Percentiles rank a stretch among this genome's conserved stretches.
Evolutionary conservation across 1,140 invertebrate genomes (phyloP).

Genomic region (Epicauta chinensis): DNA sequence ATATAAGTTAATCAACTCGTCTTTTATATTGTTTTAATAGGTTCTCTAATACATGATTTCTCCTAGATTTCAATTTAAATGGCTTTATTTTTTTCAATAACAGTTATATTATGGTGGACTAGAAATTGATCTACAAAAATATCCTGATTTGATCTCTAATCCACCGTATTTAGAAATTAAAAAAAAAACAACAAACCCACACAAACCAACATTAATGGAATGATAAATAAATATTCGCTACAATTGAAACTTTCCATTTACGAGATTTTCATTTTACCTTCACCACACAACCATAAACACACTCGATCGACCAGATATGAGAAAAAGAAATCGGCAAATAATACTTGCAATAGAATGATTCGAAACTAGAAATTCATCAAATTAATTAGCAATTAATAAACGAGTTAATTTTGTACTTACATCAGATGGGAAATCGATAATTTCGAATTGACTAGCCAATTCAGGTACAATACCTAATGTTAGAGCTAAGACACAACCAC

Average conservation of each 20-base stretch:
- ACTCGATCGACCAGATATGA: conserved; percentile 77
- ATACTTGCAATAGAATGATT: conserved; percentile 65
- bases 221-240: background rate
- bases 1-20: conserved; percentile 17
- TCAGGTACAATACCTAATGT: conserved; percentile 72
- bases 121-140: background rate
- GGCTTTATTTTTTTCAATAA: background rate
- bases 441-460: conserved; percentile 76
- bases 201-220: background rate
- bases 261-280: conserved; percentile 26
- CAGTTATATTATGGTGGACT: background rate
- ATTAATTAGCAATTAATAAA: conserved; percentile 15
- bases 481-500: conserved; percentile 65
- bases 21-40: conserved; percentile 21
- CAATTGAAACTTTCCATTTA: conserved; percentile 15
- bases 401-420: conserved; percentile 53
- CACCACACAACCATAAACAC: conserved; percentile 78
- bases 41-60: background rate
- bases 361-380: conserved; percentile 71
- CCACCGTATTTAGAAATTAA: background rate
- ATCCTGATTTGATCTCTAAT: background rate
- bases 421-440: conserved; percentile 79
- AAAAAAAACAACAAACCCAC: background rate
- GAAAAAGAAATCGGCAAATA: conserved; percentile 76
- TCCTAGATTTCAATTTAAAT: background rate